Percentiles rank a stretch among this genome's conserved stretches.
Conservation (phyloP, 2,888 invertebrate species). For the Sepioteuthis lessoniana region DNA sequence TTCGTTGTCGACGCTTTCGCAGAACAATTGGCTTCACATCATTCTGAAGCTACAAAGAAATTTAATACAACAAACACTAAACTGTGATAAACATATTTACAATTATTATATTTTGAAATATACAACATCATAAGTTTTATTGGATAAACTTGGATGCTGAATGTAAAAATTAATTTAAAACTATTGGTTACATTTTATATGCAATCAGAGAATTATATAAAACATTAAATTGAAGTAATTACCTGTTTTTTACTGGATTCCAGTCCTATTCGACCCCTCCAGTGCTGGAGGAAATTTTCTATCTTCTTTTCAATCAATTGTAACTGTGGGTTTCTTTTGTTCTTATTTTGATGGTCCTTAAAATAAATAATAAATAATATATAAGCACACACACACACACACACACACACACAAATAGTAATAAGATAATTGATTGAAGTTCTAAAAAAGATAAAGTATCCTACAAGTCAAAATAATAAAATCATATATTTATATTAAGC, state of each 20-base stretch:
- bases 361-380: neutral
- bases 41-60: slow-evolving; percentile 54
- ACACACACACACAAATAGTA: no score
- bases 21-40: slow-evolving; percentile 87
- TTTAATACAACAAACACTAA: neutral
- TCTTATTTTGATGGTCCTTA: slow-evolving; percentile 72
- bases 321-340: slow-evolving; percentile 71
- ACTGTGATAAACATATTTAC: neutral
- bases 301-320: slow-evolving; percentile 76
- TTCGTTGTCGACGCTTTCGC: slow-evolving; percentile 88
- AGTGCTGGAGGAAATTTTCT: slow-evolving; percentile 76
- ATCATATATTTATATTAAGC: no score
- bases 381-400: no score
- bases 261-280: slow-evolving; percentile 76
- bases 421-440: no score
- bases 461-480: no score
- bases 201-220: neutral
- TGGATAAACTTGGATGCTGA: no score
- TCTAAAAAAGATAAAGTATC: no score
- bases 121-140: no score
- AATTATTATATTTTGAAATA: neutral
- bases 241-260: slow-evolving; percentile 70
- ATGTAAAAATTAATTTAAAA: neutral
- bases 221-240: neutral
- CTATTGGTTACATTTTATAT: neutral